Percentiles rank a stretch among this genome's conserved stretches.
These are phyloP conservation scores for Ennomos quercinarius DNA, from an alignment of 2,888 invertebrate genomes.

Conservation along the genomic window DNA sequence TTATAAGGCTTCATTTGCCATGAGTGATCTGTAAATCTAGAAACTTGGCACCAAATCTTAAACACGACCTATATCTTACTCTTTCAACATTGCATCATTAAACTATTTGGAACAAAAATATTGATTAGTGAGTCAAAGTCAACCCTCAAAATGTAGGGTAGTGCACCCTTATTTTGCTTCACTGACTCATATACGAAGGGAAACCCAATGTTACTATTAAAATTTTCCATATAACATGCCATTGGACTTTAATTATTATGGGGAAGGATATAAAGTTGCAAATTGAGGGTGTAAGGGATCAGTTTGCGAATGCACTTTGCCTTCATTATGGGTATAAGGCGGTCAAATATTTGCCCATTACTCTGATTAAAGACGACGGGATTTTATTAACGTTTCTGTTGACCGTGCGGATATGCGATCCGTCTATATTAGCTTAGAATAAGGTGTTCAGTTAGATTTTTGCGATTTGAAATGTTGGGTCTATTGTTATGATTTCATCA, in stretches of 20 bases:
- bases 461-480: too few species aligned
- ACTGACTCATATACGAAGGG: slow-evolving; percentile 62
- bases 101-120: slow-evolving; percentile 62
- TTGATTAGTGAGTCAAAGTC: slow-evolving; percentile 68
- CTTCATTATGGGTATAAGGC: slow-evolving; percentile 48
- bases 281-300: slow-evolving; percentile 3
- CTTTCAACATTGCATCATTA: slow-evolving; percentile 19
- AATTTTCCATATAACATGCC: slow-evolving; percentile 10
- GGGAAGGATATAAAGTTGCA: slow-evolving; percentile 17
- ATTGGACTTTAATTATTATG: slow-evolving; percentile 44
- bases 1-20: slow-evolving; percentile 7
- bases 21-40: slow-evolving; percentile 36
- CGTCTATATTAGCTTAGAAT: slow-evolving; percentile 4
- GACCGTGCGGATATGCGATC: slow-evolving; percentile 9
- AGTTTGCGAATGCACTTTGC: slow-evolving; percentile 50
- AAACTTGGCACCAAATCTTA: slow-evolving; percentile 28
- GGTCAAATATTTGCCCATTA: slow-evolving; percentile 74
- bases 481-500: too few species aligned
- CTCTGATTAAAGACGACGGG: slow-evolving; percentile 57
- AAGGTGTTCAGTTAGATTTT: neutral
- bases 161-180: slow-evolving; percentile 59
- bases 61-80: slow-evolving; percentile 49
- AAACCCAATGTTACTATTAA: slow-evolving; percentile 28
- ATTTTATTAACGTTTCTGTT: slow-evolving; percentile 41
- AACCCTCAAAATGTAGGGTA: slow-evolving; percentile 61